Evolutionary conservation across 2,797 vertebrate species (phyloP).

Genomic region (Petrocephalus sullivani): DNA sequence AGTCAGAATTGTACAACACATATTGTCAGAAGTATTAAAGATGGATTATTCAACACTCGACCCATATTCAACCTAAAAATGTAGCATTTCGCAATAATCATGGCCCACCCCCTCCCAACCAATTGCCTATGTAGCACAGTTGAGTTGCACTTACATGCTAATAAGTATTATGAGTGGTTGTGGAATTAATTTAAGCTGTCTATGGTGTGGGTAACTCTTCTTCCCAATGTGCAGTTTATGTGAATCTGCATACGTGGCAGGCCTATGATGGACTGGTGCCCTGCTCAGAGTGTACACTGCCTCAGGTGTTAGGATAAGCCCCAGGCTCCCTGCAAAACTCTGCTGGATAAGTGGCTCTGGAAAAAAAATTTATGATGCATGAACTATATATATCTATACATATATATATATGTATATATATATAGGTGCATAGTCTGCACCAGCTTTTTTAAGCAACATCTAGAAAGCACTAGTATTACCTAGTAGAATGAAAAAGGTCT

Average conservation of each 20-base stretch:
- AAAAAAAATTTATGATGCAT: background rate
- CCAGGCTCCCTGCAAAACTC: background rate
- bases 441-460: background rate
- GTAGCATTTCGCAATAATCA: background rate
- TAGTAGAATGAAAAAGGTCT: background rate
- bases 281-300: background rate
- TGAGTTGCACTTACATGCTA: background rate
- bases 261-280: background rate
- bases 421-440: background rate
- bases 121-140: background rate
- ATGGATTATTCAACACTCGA: background rate
- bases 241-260: background rate
- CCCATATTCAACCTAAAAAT: background rate
- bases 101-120: background rate
- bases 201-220: background rate
- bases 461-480: background rate
- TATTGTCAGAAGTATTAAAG: background rate
- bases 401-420: background rate
- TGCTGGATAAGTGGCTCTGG: background rate
- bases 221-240: background rate
- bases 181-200: background rate
- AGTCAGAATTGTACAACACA: background rate
- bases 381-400: background rate
- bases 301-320: background rate
- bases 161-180: background rate